phyloP scores from a whole-genome alignment of 2,888 invertebrate genomes.

The Salpingus planirostris region DNA sequence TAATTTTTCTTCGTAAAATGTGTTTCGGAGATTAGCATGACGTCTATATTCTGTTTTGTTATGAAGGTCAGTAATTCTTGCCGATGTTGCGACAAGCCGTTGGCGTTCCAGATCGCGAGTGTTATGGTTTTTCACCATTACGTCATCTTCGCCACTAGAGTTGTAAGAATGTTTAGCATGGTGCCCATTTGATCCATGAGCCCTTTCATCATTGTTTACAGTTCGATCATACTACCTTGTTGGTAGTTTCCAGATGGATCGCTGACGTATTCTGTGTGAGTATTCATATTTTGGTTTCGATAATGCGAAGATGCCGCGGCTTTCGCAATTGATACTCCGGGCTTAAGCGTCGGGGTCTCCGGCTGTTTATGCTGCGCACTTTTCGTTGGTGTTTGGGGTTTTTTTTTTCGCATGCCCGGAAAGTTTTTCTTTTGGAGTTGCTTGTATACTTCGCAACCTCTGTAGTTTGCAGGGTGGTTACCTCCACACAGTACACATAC shows the following conservation, averaged over 20 bases:
- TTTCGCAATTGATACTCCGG: no score
- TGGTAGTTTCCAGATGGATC: no score
- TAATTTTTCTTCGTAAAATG: constrained; percentile 18
- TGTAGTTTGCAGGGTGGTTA: constrained; percentile 21
- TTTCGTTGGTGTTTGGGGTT: no score
- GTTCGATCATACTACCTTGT: not conserved
- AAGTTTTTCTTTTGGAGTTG: not conserved
- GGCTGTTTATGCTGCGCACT: not conserved
- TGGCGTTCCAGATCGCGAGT: constrained; percentile 17
- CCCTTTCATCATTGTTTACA: not conserved
- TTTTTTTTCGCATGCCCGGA: not conserved
- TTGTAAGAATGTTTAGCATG: no score
- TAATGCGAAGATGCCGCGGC: no score
- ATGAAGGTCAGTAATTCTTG: constrained; percentile 15
- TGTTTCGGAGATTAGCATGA: constrained; percentile 16
- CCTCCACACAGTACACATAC: no score
- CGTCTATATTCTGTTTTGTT: constrained; percentile 17
- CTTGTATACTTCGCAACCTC: constrained; percentile 12
- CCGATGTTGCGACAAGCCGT: constrained; percentile 17
- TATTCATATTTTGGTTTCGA: not conserved
- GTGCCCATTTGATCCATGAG: not conserved
- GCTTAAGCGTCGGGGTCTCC: no score
- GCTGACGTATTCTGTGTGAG: no score
- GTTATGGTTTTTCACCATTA: constrained; percentile 7
- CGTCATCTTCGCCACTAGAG: not conserved